These are phyloP conservation scores for Jacana jacana DNA, from an alignment of 2,113 vertebrate species.

Conservation along the genomic window DNA sequence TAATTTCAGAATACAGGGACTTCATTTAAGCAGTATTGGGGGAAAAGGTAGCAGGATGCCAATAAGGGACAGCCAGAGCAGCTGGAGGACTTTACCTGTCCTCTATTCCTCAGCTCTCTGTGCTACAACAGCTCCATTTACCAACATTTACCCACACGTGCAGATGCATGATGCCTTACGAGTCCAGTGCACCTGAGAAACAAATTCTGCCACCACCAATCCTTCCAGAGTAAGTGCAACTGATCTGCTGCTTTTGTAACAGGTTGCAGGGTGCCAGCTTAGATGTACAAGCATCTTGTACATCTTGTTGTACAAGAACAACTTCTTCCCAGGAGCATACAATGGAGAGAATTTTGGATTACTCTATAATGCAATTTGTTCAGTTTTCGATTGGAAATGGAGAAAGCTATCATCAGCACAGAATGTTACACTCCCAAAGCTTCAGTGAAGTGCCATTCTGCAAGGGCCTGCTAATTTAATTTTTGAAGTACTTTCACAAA, in stretches of 20 bases:
- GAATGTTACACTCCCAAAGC: accelerated
- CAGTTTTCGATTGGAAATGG: not conserved
- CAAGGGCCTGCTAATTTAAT: not conserved
- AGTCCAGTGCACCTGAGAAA: not conserved
- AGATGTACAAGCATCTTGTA: too few relatives aligned
- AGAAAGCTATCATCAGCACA: not conserved
- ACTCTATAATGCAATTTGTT: not conserved
- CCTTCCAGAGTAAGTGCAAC: not conserved
- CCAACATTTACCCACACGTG: not conserved
- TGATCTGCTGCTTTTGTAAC: not conserved
- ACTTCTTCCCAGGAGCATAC: not conserved
- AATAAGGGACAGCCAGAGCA: not conserved
- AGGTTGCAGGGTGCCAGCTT: not conserved
- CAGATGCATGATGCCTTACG: not conserved
- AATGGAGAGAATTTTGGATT: not conserved
- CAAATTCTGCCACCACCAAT: not conserved
- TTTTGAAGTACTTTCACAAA: not conserved
- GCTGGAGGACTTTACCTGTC: not conserved
- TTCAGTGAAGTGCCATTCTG: not conserved
- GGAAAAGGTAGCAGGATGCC: not conserved
- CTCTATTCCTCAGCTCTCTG: not conserved
- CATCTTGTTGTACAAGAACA: accelerated
- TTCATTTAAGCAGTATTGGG: not conserved
- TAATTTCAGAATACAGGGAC: not conserved
- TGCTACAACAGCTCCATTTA: not conserved